phyloP scores from a whole-genome alignment of 2,888 invertebrate genomes.

The Taphrorychus bicolor region DNA sequence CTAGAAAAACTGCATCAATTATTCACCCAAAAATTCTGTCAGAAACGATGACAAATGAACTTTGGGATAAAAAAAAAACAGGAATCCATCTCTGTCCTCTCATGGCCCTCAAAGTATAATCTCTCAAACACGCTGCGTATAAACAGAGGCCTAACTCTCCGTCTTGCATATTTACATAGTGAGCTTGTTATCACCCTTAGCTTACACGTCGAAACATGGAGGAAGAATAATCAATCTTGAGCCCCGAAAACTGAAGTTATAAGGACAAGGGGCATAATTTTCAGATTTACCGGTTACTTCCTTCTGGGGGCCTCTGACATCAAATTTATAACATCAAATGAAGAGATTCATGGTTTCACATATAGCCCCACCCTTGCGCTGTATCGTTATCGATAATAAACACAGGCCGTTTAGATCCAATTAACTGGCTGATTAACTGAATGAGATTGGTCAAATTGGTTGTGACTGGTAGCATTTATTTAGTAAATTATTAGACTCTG shows the following conservation, averaged over 20 bases:
- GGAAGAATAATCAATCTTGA: constrained; percentile 37
- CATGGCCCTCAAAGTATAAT: constrained; percentile 31
- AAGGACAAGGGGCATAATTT: constrained; percentile 27
- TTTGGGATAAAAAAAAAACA: constrained; percentile 10
- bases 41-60: constrained; percentile 9
- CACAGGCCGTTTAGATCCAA: no score
- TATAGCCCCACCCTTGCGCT: no score
- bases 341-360: no score
- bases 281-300: constrained; percentile 12
- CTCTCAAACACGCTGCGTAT: constrained; percentile 32
- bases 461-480: no score
- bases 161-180: constrained; percentile 42
- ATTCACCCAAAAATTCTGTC: background rate
- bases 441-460: no score
- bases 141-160: constrained; percentile 31
- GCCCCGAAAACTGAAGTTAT: constrained; percentile 19
- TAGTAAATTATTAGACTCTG: no score
- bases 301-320: background rate
- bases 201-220: constrained; percentile 34
- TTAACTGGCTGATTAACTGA: no score
- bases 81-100: constrained; percentile 29
- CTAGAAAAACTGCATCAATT: no score
- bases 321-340: no score
- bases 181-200: constrained; percentile 43
- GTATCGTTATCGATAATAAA: no score